Evolutionary conservation across 2,888 invertebrate species (phyloP).

Genomic region (Tinea pellionella): DNA sequence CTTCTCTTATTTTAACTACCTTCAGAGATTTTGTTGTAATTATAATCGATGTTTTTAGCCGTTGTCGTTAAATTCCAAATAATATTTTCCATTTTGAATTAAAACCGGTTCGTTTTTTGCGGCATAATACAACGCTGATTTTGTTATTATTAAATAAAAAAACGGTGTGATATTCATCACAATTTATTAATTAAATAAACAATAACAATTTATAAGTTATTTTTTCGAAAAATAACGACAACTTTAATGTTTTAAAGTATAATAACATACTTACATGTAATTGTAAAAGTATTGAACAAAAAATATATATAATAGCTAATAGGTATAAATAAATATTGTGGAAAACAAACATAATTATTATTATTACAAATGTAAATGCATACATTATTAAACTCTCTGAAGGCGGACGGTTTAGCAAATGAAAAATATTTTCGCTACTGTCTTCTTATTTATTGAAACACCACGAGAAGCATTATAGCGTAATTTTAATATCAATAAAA

Average conservation of each 20-base stretch:
- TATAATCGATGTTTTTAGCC: neutral
- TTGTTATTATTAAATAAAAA: too few relatives aligned
- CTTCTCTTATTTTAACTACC: neutral
- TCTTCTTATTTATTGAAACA: neutral
- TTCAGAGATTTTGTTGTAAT: neutral
- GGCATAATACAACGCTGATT: too few relatives aligned
- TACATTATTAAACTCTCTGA: neutral
- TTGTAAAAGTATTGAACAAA: too few relatives aligned
- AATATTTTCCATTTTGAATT: too few relatives aligned
- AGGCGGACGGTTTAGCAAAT: constrained; percentile 10
- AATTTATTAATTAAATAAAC: too few relatives aligned
- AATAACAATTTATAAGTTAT: too few relatives aligned
- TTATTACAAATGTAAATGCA: neutral
- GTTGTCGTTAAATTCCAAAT: neutral
- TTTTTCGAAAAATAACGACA: too few relatives aligned
- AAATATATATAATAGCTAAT: neutral
- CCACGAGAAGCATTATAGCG: neutral
- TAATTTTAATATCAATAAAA: neutral
- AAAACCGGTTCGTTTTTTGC: too few relatives aligned
- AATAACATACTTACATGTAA: too few relatives aligned
- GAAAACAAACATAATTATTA: neutral
- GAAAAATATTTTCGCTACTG: neutral
- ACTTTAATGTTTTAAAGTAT: neutral
- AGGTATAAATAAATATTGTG: too few relatives aligned
- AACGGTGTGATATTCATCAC: too few relatives aligned